These are phyloP conservation scores for Philypnodon macrostomus DNA, from an alignment of 2,797 vertebrate genomes.

Conservation along the genomic window DNA sequence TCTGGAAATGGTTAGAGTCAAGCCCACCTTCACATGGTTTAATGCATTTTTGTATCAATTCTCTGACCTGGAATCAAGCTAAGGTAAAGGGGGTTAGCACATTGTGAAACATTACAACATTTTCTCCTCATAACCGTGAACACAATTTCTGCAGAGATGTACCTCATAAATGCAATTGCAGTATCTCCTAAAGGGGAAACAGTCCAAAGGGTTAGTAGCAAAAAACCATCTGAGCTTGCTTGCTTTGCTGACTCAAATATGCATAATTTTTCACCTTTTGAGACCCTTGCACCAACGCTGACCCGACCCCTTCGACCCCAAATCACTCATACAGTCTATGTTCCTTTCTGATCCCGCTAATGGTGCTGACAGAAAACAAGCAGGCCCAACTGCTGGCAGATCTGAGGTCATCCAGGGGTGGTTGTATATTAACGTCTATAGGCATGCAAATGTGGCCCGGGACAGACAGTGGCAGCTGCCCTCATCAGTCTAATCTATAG, in stretches of 20 bases:
- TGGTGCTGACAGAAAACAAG: conserved; percentile 54
- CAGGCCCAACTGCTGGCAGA: conserved; percentile 41
- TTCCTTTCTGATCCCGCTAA: conserved; percentile 56
- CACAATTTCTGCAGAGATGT: conserved; percentile 14
- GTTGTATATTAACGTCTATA: conserved; percentile 62
- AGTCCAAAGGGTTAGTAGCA: conserved; percentile 23
- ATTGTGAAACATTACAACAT: conserved; percentile 28
- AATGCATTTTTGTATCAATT: conserved; percentile 12
- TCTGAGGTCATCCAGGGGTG: conserved; percentile 56
- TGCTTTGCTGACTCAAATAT: conserved; percentile 30
- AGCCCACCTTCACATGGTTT: not conserved
- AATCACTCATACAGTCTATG: conserved; percentile 59
- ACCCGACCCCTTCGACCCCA: conserved; percentile 59
- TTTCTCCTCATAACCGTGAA: not conserved
- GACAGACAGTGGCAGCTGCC: conserved; percentile 67
- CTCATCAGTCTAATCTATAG: conserved; percentile 59
- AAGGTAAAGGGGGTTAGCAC: not conserved
- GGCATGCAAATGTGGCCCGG: conserved; percentile 73
- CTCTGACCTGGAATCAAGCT: conserved; percentile 9
- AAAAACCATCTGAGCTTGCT: conserved; percentile 20
- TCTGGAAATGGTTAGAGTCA: not conserved
- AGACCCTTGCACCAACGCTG: conserved; percentile 63
- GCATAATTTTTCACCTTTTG: conserved; percentile 60
- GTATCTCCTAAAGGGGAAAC: conserved; percentile 20
- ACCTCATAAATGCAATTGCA: conserved; percentile 28